These are phyloP conservation scores for Napeogenes sylphis DNA, from an alignment of 2,888 invertebrate genomes.

Conservation along the genomic window DNA sequence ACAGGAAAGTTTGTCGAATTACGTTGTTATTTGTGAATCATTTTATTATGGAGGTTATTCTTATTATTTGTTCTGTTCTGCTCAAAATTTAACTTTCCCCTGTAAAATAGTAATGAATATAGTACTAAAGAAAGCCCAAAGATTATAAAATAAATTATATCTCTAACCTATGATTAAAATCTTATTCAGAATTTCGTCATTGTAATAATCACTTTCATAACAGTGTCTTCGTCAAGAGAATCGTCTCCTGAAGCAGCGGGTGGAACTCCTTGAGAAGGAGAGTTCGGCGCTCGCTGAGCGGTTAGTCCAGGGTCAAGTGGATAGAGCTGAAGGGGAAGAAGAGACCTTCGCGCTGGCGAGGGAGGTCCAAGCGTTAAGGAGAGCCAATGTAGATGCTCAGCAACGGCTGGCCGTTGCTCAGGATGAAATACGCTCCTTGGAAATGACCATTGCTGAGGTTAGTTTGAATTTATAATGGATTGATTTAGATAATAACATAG, in stretches of 20 bases:
- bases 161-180: too few species aligned
- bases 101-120: too few species aligned
- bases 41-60: too few species aligned
- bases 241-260: conserved; percentile 94
- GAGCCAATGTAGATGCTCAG: conserved; percentile 91
- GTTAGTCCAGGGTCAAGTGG: conserved; percentile 94
- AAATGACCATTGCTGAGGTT: conserved; percentile 81
- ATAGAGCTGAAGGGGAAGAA: conserved; percentile 96
- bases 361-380: conserved; percentile 91
- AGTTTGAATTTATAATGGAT: conserved; percentile 7
- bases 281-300: conserved; percentile 96
- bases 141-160: too few species aligned
- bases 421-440: conserved; percentile 91
- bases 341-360: conserved; percentile 89
- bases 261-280: conserved; percentile 96
- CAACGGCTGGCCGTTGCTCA: conserved; percentile 94
- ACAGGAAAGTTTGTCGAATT: too few species aligned
- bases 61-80: too few species aligned
- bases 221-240: conserved; percentile 92
- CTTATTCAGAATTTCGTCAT: too few species aligned
- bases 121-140: too few species aligned
- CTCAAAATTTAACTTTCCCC: too few species aligned
- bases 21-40: too few species aligned
- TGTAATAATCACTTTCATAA: neutral
- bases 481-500: neutral